A percentile compares a stretch with the other conserved stretches of the same genome.
phyloP scores from a whole-genome alignment of 2,797 vertebrate species.

The Parauchenoglanis ngamensis region DNA sequence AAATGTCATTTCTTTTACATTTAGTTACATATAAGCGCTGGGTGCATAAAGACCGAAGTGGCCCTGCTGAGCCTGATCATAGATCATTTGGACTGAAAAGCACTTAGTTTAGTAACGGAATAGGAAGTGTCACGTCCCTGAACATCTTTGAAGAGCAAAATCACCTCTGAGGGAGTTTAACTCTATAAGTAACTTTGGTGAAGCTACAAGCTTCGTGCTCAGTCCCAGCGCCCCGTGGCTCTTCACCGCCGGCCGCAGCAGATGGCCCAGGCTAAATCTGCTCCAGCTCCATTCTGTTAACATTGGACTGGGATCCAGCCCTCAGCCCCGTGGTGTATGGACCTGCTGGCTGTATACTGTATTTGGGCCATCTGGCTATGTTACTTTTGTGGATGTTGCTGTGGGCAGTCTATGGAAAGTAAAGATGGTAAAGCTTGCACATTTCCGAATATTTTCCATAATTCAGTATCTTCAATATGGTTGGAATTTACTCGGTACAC shows the following conservation, averaged over 20 bases:
- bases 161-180: not conserved
- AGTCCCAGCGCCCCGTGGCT: slow-evolving; percentile 34
- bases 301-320: slow-evolving; percentile 41
- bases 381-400: slow-evolving; percentile 14
- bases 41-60: not conserved
- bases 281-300: slow-evolving; percentile 49
- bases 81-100: slow-evolving; percentile 4
- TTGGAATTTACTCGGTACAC: not conserved
- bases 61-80: not conserved
- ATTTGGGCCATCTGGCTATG: slow-evolving; percentile 46
- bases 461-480: not conserved
- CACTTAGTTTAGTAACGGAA: not conserved
- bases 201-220: slow-evolving; percentile 9
- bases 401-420: not conserved
- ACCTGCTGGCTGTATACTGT: slow-evolving; percentile 29
- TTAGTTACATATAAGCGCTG: not conserved
- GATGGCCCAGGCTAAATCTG: slow-evolving; percentile 42
- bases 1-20: not conserved
- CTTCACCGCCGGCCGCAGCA: slow-evolving; percentile 42
- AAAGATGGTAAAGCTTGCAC: too few relatives aligned
- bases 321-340: slow-evolving; percentile 40
- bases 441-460: not conserved
- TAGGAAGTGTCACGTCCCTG: not conserved
- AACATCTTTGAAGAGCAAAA: not conserved
- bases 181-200: slow-evolving; percentile 32